Evolutionary conservation across 1,140 invertebrate genomes (phyloP).

Genomic region (Drosophila kanapiae): DNA sequence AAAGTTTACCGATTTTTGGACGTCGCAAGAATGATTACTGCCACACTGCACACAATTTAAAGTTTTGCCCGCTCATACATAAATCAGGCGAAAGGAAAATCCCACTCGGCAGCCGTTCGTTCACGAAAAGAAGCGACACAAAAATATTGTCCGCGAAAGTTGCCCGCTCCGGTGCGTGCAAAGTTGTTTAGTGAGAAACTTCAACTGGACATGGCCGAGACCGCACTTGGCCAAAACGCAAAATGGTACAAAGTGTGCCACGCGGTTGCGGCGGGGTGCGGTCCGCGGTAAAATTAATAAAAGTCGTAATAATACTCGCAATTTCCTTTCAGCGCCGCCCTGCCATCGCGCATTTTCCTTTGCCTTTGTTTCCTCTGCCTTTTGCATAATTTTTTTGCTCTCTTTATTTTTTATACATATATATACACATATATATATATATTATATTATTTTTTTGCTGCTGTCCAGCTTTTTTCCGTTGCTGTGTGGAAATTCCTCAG

Average conservation of each 20-base stretch:
- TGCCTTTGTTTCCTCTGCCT: constrained; percentile 48
- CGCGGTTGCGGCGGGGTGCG: neutral
- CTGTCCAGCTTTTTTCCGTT: constrained; percentile 15
- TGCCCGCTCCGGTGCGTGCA: constrained; percentile 65
- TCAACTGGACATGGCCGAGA: constrained; percentile 68
- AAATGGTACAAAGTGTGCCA: constrained; percentile 61
- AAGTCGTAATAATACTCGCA: constrained; percentile 83
- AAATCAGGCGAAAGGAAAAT: constrained; percentile 71
- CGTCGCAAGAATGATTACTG: constrained; percentile 70
- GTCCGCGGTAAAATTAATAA: constrained; percentile 76
- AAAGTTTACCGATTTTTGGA: constrained; percentile 75
- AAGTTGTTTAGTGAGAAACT: constrained; percentile 81
- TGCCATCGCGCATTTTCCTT: constrained; percentile 56
- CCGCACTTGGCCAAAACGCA: constrained; percentile 49
- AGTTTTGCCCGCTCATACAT: constrained; percentile 69
- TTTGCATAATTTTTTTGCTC: constrained; percentile 36
- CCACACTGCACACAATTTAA: constrained; percentile 72
- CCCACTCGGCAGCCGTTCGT: constrained; percentile 4
- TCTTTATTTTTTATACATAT: neutral
- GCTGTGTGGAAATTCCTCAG: constrained; percentile 47
- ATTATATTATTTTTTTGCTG: constrained; percentile 7
- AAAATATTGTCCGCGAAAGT: constrained; percentile 51
- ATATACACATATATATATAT: neutral
- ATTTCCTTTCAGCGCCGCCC: constrained; percentile 70
- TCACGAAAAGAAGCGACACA: constrained; percentile 7